phyloP scores from a whole-genome alignment of 2,113 vertebrate genomes.

The Monopterus albus region DNA sequence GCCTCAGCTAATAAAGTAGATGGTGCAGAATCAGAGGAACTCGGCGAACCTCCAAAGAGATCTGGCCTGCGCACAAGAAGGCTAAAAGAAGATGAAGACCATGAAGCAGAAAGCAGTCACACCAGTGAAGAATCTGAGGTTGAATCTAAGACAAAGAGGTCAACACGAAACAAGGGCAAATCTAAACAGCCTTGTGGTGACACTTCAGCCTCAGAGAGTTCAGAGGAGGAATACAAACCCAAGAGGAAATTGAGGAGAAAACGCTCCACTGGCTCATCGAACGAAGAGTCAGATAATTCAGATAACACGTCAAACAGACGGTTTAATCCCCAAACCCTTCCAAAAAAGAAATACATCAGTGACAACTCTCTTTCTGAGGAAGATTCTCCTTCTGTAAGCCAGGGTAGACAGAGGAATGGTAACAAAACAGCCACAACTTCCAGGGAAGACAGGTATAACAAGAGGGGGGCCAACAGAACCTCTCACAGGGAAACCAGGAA shows the following conservation, averaged over 20 bases:
- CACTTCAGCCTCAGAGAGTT: constrained; percentile 60
- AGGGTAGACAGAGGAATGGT: constrained; percentile 38
- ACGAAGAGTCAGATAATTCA: constrained; percentile 59
- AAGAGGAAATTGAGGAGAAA: constrained; percentile 67
- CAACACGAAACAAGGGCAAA: constrained; percentile 47
- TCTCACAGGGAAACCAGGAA: constrained; percentile 40
- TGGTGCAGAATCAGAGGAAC: constrained; percentile 65
- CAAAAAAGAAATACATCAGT: constrained; percentile 80
- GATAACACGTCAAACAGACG: constrained; percentile 51
- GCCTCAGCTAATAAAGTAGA: constrained; percentile 66
- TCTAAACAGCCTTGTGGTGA: constrained; percentile 43
- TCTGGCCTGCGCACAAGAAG: constrained; percentile 49
- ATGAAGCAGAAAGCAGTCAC: constrained; percentile 33
- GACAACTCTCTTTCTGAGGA: constrained; percentile 80
- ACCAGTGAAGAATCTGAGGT: constrained; percentile 59
- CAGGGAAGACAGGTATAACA: constrained; percentile 19
- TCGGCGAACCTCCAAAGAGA: constrained; percentile 58
- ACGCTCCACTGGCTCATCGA: constrained; percentile 69
- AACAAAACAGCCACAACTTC: constrained; percentile 37
- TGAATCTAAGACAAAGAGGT: constrained; percentile 37
- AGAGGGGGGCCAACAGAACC: constrained; percentile 25
- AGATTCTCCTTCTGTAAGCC: constrained; percentile 56
- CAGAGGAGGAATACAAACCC: constrained; percentile 60
- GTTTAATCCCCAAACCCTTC: constrained; percentile 62
- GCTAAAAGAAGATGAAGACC: constrained; percentile 28